phyloP scores from a whole-genome alignment of 2,888 invertebrate genomes.

The Volucella inanis region DNA sequence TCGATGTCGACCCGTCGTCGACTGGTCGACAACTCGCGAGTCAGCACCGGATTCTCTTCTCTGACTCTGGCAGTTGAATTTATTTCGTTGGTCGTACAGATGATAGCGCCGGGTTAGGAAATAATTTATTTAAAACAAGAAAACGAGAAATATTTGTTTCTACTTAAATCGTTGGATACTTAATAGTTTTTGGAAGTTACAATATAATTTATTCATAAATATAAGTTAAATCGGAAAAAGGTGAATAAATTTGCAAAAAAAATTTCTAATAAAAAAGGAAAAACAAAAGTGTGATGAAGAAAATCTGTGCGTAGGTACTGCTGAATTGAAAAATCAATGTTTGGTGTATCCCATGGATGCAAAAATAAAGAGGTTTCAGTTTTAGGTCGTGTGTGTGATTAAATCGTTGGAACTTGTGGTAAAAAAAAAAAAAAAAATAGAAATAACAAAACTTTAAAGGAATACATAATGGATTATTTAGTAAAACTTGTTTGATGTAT shows the following conservation, averaged over 20 bases:
- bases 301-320: constrained; percentile 64
- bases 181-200: constrained; percentile 43
- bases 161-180: neutral
- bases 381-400: constrained; percentile 26
- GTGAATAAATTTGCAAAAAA: neutral
- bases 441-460: constrained; percentile 6
- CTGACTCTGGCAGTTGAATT: constrained; percentile 72
- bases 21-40: constrained; percentile 12
- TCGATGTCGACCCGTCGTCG: too few species aligned
- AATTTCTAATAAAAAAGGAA: neutral
- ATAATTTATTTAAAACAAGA: constrained; percentile 48
- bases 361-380: constrained; percentile 2
- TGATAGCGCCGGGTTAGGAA: constrained; percentile 70
- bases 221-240: constrained; percentile 17
- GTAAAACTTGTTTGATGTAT: constrained; percentile 49
- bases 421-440: neutral
- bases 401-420: constrained; percentile 9
- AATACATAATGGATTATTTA: constrained; percentile 24
- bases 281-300: constrained; percentile 2
- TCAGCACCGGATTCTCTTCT: constrained; percentile 70
- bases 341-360: constrained; percentile 62
- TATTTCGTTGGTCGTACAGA: constrained; percentile 63
- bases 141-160: too few species aligned
- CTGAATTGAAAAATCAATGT: constrained; percentile 65
- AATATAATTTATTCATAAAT: constrained; percentile 19